phyloP scores from a whole-genome alignment of 1,140 invertebrate genomes.

The Anoplophora glabripennis region DNA sequence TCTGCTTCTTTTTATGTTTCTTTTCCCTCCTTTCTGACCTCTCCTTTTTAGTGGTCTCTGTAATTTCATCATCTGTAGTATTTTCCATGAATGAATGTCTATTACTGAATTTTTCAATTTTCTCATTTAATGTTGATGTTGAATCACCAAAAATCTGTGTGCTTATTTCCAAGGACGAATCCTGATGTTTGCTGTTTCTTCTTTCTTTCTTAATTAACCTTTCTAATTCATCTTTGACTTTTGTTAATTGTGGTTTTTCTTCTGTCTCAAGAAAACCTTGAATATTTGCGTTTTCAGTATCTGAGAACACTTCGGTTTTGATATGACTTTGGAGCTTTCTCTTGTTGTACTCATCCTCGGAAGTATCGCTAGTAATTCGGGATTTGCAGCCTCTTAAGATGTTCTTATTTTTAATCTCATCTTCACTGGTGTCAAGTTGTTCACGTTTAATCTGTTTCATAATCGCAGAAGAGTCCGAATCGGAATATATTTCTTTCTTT shows the following conservation, averaged over 20 bases:
- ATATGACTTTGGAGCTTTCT: slow-evolving; percentile 14
- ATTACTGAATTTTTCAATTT: slow-evolving; percentile 40
- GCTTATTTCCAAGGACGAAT: slow-evolving; percentile 29
- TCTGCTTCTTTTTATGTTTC: slow-evolving; percentile 82
- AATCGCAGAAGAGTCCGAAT: slow-evolving; percentile 43
- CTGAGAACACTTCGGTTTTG: neutral
- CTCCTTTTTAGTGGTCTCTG: slow-evolving; percentile 38
- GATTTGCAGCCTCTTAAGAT: slow-evolving; percentile 54
- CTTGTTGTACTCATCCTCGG: slow-evolving; percentile 55
- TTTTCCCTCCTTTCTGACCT: slow-evolving; percentile 57
- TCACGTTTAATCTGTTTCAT: slow-evolving; percentile 47
- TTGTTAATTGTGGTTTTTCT: slow-evolving; percentile 40
- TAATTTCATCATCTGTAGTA: slow-evolving; percentile 57
- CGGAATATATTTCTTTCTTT: slow-evolving; percentile 52
- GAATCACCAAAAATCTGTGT: slow-evolving; percentile 31
- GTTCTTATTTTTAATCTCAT: slow-evolving; percentile 45
- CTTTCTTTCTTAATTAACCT: slow-evolving; percentile 40
- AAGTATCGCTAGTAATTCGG: slow-evolving; percentile 60
- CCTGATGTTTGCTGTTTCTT: slow-evolving; percentile 38
- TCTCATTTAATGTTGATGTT: slow-evolving; percentile 30
- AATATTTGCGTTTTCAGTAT: neutral
- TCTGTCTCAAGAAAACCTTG: slow-evolving; percentile 26
- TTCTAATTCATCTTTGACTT: slow-evolving; percentile 40
- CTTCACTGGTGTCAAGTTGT: slow-evolving; percentile 43
- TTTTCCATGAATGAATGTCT: slow-evolving; percentile 47